Evolutionary conservation across 2,888 invertebrate species (phyloP).

Genomic region (Coenonympha glycerion): DNA sequence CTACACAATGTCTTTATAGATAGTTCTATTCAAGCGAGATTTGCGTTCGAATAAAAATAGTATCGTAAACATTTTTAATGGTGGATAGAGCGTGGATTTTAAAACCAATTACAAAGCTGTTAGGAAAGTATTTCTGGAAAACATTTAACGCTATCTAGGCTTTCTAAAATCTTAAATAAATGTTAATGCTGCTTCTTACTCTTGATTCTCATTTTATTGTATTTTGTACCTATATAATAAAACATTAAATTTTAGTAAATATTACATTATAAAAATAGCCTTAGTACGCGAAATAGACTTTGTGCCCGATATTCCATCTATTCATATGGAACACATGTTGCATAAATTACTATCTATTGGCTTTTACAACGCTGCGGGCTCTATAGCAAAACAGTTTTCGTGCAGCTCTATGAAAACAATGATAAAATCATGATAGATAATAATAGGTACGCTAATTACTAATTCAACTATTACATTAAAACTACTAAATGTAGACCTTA

Average conservation of each 20-base stretch:
- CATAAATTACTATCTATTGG: background rate
- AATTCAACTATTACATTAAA: too few relatives aligned
- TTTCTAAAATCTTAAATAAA: background rate
- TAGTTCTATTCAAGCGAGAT: background rate
- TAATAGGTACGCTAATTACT: too few relatives aligned
- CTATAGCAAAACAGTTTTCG: background rate
- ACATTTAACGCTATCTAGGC: background rate
- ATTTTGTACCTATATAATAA: too few relatives aligned
- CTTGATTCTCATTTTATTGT: too few relatives aligned
- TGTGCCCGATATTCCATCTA: slow-evolving; percentile 14
- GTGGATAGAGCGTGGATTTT: background rate
- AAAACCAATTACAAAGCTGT: background rate
- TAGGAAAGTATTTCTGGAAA: background rate
- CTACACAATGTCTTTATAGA: too few relatives aligned
- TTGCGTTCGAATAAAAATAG: slow-evolving; percentile 2
- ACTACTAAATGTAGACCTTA: too few relatives aligned
- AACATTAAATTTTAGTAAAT: slow-evolving; percentile 10
- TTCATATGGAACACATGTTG: slow-evolving; percentile 11
- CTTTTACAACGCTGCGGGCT: slow-evolving; percentile 1
- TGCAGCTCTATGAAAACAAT: too few relatives aligned
- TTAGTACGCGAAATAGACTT: slow-evolving; percentile 16
- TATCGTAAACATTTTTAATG: background rate
- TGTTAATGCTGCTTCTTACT: too few relatives aligned
- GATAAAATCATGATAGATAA: too few relatives aligned
- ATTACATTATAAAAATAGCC: slow-evolving; percentile 19